Evolutionary conservation across 2,797 vertebrate genomes (phyloP), one percentile per base, ranked within the genome.

Genomic region (Sardinella longiceps): DNA sequence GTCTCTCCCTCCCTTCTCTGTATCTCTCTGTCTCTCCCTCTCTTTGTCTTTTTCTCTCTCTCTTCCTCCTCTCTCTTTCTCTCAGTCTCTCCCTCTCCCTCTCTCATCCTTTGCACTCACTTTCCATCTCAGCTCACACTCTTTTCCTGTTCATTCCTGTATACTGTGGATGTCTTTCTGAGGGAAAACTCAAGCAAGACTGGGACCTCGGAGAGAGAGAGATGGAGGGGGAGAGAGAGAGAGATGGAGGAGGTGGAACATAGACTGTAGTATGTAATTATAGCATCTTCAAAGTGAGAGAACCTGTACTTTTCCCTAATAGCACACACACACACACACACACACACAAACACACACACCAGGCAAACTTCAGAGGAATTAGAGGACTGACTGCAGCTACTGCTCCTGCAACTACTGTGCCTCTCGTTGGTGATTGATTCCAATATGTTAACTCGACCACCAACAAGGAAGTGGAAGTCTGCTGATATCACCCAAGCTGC

Each of bases 101-200:
- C 33, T 2, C 30, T 18, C 66, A 18, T 66, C n/a, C 20, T 25
- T 23, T 15, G 18, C 58, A 23, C 58, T 63, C 58, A 7, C 58
- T 63, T n/a, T 63, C 60, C 30, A 2, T n/a, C 25, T 28, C n/a
- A n/a, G 1, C 60, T 63, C 60, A 25, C 60, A 63, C 60, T 28
- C 30, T 18, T 70, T 10, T 66, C 60, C 30, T 28, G 25, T 66
- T 12, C 9, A 25, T 95, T 96, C 94, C 94, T 95, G 94, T 91
- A 94, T 94, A 94, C 94, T 91, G 96, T 95, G 95, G 96, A 96
- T 96, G 94, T 95, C 94, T 93, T 85, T 86, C 25, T 46, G 48
- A 92, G 94, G 95, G 80, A 87, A 77, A 77, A 85, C 80, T 84
- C 82, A 84, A 63, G n/a, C 56, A 45, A 23, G n/a, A 85, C 82